phyloP scores from a whole-genome alignment of 2,113 vertebrate genomes.

The Ammodytes marinus region DNA sequence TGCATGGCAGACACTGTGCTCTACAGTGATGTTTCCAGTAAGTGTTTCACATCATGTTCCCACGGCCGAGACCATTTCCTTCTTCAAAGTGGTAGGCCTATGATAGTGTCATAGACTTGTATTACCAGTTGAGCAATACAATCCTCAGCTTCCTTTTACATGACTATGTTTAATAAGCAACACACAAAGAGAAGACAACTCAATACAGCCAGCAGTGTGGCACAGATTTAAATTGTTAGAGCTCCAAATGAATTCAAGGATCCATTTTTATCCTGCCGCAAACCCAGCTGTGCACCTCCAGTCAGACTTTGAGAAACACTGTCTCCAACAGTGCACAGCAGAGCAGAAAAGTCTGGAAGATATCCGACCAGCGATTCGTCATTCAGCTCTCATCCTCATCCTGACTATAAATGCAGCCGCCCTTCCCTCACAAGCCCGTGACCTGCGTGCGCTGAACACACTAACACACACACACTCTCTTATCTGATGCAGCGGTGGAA shows the following conservation, averaged over 20 bases:
- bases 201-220: not conserved
- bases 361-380: constrained; percentile 45
- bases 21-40: constrained; percentile 17
- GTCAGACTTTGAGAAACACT: constrained; percentile 41
- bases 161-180: constrained; percentile 13
- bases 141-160: not conserved
- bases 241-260: constrained; percentile 32
- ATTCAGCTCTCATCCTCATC: constrained; percentile 48
- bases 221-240: constrained; percentile 4
- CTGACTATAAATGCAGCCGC: constrained; percentile 28
- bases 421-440: constrained; percentile 45
- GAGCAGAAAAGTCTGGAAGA: constrained; percentile 22
- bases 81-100: not conserved
- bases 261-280: constrained; percentile 37
- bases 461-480: constrained; percentile 53
- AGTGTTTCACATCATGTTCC: constrained; percentile 11
- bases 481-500: constrained; percentile 62
- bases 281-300: constrained; percentile 48
- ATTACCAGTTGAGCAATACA: constrained; percentile 26
- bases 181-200: constrained; percentile 2
- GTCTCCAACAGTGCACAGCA: constrained; percentile 7
- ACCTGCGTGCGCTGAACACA: constrained; percentile 58
- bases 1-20: constrained; percentile 14
- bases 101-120: constrained; percentile 5
- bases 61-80: constrained; percentile 40